Percentiles rank a stretch among this genome's conserved stretches.
These are phyloP conservation scores for Poecilia gillii DNA, from an alignment of 2,797 vertebrate genomes.

Conservation along the genomic window DNA sequence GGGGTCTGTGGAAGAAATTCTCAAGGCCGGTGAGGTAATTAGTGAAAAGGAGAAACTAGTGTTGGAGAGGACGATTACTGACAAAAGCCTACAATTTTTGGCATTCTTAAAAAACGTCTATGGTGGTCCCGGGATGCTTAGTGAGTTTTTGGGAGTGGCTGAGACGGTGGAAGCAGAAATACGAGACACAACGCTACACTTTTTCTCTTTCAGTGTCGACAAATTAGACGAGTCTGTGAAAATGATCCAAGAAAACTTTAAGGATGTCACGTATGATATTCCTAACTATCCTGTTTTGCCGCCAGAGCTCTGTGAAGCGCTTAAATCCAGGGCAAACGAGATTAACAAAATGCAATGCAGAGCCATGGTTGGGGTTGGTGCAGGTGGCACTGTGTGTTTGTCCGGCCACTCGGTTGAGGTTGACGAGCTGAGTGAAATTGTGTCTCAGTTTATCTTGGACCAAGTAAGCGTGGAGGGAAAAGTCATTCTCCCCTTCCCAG, in stretches of 20 bases:
- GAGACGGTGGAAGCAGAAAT: constrained; percentile 51
- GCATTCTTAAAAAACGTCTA: constrained; percentile 52
- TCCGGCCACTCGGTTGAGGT: constrained; percentile 61
- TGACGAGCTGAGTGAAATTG: constrained; percentile 35
- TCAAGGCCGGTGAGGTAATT: constrained; percentile 39
- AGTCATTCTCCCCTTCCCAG: constrained; percentile 39
- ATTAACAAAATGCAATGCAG: constrained; percentile 41
- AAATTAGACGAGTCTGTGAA: constrained; percentile 36
- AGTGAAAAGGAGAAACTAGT: constrained; percentile 31
- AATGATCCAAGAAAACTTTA: constrained; percentile 36
- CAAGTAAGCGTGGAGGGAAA: constrained; percentile 22
- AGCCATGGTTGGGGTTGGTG: constrained; percentile 25
- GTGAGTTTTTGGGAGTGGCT: constrained; percentile 35
- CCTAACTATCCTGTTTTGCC: constrained; percentile 26
- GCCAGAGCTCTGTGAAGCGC: constrained; percentile 42
- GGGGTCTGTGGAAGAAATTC: constrained; percentile 44
- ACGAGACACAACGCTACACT: constrained; percentile 41
- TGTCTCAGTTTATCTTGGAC: constrained; percentile 51
- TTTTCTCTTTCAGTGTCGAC: constrained; percentile 43
- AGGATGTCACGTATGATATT: constrained; percentile 45
- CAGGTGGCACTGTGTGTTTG: constrained; percentile 27
- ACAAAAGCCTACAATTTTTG: constrained; percentile 40
- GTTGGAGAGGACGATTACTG: constrained; percentile 34
- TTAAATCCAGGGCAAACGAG: constrained; percentile 33
- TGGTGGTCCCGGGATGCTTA: constrained; percentile 29